These are phyloP conservation scores for Vulpes vulpes DNA, from an alignment of 2,113 vertebrate species.

Conservation along the genomic window DNA sequence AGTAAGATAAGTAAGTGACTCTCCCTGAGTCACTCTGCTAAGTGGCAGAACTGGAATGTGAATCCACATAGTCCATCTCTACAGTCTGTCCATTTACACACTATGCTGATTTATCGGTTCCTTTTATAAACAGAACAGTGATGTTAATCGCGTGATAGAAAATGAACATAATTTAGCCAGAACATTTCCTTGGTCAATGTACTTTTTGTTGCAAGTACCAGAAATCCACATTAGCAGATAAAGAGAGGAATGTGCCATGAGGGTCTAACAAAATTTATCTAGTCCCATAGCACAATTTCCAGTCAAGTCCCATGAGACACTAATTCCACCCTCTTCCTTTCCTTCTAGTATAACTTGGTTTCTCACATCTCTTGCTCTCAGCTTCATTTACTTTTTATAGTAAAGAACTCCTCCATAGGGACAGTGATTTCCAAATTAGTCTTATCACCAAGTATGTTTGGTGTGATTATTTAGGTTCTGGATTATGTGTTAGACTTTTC, in stretches of 20 bases:
- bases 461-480: background rate
- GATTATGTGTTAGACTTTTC: background rate
- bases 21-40: background rate
- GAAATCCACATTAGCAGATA: background rate
- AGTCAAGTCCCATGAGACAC: accelerated
- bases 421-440: background rate
- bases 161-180: background rate
- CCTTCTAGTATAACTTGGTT: background rate
- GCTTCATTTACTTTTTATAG: background rate
- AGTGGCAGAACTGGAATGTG: background rate
- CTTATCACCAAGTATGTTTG: background rate
- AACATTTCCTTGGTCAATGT: background rate
- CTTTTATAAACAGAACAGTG: background rate
- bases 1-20: background rate
- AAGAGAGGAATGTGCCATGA: background rate
- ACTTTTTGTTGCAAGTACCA: background rate
- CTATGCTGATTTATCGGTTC: background rate
- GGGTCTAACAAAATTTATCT: background rate
- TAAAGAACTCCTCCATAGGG: background rate
- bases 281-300: background rate
- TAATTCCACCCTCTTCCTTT: background rate
- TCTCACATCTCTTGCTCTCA: background rate
- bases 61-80: accelerated
- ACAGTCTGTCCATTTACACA: accelerated
- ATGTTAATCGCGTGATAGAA: background rate